A percentile compares a stretch with the other conserved stretches of the same genome.
These are phyloP conservation scores for Creontiades dilutus DNA, from an alignment of 2,888 invertebrate species.

Conservation along the genomic window DNA sequence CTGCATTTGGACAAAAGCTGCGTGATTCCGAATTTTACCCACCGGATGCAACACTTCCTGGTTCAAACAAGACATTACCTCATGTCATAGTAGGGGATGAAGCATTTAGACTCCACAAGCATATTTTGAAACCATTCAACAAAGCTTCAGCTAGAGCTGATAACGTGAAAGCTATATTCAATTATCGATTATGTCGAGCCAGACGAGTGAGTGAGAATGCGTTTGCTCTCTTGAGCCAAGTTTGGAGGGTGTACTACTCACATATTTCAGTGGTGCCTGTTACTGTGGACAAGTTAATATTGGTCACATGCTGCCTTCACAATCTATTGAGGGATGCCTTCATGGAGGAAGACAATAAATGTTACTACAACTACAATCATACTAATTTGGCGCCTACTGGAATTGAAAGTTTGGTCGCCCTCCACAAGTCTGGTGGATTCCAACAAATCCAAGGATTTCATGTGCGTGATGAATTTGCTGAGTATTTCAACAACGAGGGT, in stretches of 20 bases:
- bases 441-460: slow-evolving; percentile 4
- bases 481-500: slow-evolving; percentile 1
- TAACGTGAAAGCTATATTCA: too few species aligned
- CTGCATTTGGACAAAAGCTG: slow-evolving; percentile 11
- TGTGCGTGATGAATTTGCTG: not conserved
- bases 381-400: not conserved
- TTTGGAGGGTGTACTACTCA: too few species aligned
- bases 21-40: not conserved
- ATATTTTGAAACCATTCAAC: slow-evolving; percentile 34
- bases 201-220: not conserved
- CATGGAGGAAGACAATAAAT: slow-evolving; percentile 15
- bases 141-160: not conserved
- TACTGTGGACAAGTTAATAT: slow-evolving; percentile 7
- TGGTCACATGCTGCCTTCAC: slow-evolving; percentile 17
- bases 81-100: slow-evolving; percentile 23
- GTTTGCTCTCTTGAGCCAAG: slow-evolving; percentile 15
- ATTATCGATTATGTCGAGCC: slow-evolving; percentile 23
- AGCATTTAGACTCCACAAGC: not conserved
- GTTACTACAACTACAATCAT: slow-evolving; percentile 12
- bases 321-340: not conserved
- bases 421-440: not conserved
- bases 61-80: not conserved
- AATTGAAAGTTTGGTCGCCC: not conserved
- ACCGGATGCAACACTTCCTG: not conserved
- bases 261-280: slow-evolving; percentile 14